phyloP scores from a whole-genome alignment of 1,140 invertebrate species.

The Drosophila persimilis region DNA sequence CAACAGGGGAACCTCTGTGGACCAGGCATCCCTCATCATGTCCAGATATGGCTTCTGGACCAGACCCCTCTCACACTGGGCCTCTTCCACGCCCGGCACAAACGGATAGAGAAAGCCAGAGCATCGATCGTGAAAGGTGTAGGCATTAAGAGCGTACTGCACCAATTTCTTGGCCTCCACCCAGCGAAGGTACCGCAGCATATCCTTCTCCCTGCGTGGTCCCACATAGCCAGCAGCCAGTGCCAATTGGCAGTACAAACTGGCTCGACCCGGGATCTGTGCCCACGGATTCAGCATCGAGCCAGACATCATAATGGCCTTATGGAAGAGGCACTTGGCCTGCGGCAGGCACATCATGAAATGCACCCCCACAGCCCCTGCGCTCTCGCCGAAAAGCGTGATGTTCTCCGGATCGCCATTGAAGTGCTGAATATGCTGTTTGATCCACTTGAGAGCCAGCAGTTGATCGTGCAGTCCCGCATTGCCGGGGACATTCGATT shows the following conservation, averaged over 20 bases:
- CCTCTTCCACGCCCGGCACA: slow-evolving; percentile 70
- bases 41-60: slow-evolving; percentile 41
- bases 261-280: slow-evolving; percentile 10
- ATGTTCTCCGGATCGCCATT: slow-evolving; percentile 70
- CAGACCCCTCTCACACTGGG: slow-evolving; percentile 17
- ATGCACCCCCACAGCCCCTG: slow-evolving; percentile 70
- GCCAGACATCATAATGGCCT: slow-evolving; percentile 86
- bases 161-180: slow-evolving; percentile 85
- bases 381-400: slow-evolving; percentile 81
- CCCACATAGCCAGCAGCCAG: slow-evolving; percentile 53
- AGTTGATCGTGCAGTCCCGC: slow-evolving; percentile 85
- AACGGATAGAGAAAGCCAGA: slow-evolving; percentile 59
- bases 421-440: slow-evolving; percentile 69
- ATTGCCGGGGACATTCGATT: slow-evolving; percentile 83
- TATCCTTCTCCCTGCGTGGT: slow-evolving; percentile 51
- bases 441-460: slow-evolving; percentile 79
- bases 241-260: slow-evolving; percentile 47
- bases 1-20: slow-evolving; percentile 73
- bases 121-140: slow-evolving; percentile 25
- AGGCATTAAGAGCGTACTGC: slow-evolving; percentile 33
- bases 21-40: slow-evolving; percentile 70
- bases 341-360: slow-evolving; percentile 68
- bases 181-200: slow-evolving; percentile 83
- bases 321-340: slow-evolving; percentile 84
- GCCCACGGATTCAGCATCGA: slow-evolving; percentile 83